phyloP scores from a whole-genome alignment of 2,888 invertebrate genomes.

The Stenodera caucasica region DNA sequence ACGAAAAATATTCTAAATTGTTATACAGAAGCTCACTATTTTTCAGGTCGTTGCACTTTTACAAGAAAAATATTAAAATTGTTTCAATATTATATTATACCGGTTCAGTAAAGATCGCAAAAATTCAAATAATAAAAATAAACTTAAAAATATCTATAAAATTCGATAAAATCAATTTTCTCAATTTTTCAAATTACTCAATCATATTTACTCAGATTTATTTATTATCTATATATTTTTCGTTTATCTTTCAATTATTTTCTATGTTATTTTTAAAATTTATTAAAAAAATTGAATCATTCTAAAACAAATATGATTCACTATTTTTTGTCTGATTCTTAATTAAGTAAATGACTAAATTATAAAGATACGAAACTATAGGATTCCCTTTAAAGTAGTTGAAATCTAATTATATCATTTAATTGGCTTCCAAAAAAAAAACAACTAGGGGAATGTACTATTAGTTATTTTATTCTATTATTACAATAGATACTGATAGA shows the following conservation, averaged over 20 bases:
- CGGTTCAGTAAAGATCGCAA: neutral
- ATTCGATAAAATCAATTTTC: too few species aligned
- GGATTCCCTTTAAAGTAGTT: neutral
- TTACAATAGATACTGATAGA: neutral
- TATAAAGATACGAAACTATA: too few species aligned
- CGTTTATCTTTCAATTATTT: too few species aligned
- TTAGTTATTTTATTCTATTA: neutral
- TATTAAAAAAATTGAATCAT: too few species aligned
- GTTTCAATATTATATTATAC: neutral
- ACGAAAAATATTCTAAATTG: neutral
- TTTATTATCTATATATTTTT: too few species aligned
- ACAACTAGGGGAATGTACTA: neutral
- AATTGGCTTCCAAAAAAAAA: neutral
- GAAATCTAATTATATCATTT: constrained; percentile 1
- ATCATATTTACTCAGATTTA: too few species aligned
- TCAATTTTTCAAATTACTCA: too few species aligned
- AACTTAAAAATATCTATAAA: too few species aligned
- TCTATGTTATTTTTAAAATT: too few species aligned
- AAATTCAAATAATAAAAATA: constrained; percentile 4
- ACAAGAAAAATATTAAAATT: neutral
- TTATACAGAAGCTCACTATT: neutral
- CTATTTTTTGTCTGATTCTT: too few species aligned
- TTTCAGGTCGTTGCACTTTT: constrained; percentile 1
- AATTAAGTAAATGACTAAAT: too few species aligned
- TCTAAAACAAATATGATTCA: too few species aligned